Conservation (phyloP, 2,113 vertebrate genomes). For the Cebus imitator region DNA sequence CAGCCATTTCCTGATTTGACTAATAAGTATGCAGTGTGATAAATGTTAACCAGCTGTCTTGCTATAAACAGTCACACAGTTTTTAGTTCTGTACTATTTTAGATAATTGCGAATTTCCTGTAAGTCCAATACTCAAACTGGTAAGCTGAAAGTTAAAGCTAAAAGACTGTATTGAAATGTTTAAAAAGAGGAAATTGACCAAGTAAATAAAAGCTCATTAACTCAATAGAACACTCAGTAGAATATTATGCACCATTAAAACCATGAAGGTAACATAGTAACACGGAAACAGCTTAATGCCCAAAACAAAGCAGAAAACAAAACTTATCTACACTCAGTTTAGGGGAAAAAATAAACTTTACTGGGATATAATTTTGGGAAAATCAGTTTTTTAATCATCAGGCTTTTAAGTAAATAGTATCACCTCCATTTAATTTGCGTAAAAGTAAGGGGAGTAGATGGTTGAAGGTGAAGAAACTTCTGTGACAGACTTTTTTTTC, state of each 20-base stretch:
- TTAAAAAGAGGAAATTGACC: constrained; percentile 8
- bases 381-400: not conserved
- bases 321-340: not conserved
- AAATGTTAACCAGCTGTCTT: constrained; percentile 51
- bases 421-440: not conserved
- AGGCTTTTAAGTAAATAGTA: not conserved
- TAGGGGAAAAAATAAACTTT: not conserved
- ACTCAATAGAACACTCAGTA: not conserved
- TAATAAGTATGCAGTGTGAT: constrained; percentile 10
- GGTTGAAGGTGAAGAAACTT: not conserved
- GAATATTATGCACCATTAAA: not conserved
- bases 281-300: not conserved
- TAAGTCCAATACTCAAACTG: constrained; percentile 32
- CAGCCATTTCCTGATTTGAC: not conserved
- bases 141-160: not conserved
- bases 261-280: not conserved
- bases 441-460: not conserved
- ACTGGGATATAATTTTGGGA: not conserved
- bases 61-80: constrained; percentile 50
- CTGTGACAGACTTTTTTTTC: not conserved
- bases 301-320: not conserved
- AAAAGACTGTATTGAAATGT: constrained; percentile 2
- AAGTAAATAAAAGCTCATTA: not conserved
- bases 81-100: constrained; percentile 60
- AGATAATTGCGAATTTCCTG: constrained; percentile 55